Evolutionary conservation across 2,797 vertebrate species (phyloP).

Genomic region (Dallia pectoralis): DNA sequence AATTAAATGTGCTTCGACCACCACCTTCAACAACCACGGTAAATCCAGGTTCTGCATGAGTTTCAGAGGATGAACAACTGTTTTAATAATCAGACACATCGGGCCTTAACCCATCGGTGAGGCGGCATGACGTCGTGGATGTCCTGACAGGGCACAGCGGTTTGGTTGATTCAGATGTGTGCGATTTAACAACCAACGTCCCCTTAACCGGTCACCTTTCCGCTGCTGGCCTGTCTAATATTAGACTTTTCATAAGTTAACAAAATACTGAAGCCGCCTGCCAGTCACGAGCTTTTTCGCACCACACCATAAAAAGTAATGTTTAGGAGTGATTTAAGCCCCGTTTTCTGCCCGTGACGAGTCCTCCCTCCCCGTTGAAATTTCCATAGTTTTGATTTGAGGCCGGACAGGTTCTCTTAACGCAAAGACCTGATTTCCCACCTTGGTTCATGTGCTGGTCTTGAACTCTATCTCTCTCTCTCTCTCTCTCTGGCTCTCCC

Average conservation of each 20-base stretch:
- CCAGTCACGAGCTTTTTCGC: constrained; percentile 37
- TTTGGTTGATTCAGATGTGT: background rate
- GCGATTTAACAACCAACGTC: constrained; percentile 3
- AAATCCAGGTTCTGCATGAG: background rate
- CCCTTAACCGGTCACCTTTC: constrained; percentile 26
- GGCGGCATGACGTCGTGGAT: background rate
- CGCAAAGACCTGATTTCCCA: constrained; percentile 53
- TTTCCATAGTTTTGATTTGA: constrained; percentile 59
- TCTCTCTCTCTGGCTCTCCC: constrained; percentile 43
- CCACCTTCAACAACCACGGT: background rate
- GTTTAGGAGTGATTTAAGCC: constrained; percentile 53
- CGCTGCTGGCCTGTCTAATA: constrained; percentile 60
- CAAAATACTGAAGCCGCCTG: constrained; percentile 60
- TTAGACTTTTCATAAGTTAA: constrained; percentile 63
- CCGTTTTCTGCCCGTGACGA: constrained; percentile 29
- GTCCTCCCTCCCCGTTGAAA: constrained; percentile 48
- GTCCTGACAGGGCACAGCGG: background rate
- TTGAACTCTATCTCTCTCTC: background rate
- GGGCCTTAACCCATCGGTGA: background rate
- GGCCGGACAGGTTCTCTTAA: constrained; percentile 56
- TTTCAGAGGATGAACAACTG: background rate
- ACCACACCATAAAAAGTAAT: constrained; percentile 75
- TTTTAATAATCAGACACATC: background rate
- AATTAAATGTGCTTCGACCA: background rate
- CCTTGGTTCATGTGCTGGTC: constrained; percentile 61